These are phyloP conservation scores for Patagioenas fasciata DNA, from an alignment of 2,113 vertebrate genomes.

Conservation along the genomic window DNA sequence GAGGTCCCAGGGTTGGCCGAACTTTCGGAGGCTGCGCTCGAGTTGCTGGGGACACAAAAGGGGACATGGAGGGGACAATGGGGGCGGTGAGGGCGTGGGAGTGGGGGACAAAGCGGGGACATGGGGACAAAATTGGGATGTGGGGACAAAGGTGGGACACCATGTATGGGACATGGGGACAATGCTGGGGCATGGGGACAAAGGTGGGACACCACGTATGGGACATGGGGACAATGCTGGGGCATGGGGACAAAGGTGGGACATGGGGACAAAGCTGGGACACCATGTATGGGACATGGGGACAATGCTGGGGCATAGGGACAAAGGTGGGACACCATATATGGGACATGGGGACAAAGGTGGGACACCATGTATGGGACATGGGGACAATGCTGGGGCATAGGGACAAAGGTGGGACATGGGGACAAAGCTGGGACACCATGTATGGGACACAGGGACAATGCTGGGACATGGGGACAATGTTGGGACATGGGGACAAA, in stretches of 20 bases:
- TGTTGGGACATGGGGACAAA: background rate
- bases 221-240: background rate
- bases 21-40: slow-evolving; percentile 82
- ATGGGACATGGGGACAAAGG: no score
- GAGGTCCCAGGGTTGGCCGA: slow-evolving; percentile 86
- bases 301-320: no score
- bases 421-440: no score
- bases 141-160: no score
- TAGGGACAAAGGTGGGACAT: no score
- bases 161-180: background rate
- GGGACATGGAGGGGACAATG: background rate
- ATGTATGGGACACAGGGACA: background rate
- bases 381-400: background rate
- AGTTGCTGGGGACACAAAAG: slow-evolving; percentile 75
- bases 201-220: background rate
- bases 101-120: no score
- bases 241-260: background rate
- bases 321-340: no score
- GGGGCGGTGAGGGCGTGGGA: fast-evolving
- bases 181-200: background rate
- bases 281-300: background rate
- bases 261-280: background rate
- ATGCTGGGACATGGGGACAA: background rate
- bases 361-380: background rate
- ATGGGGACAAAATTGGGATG: no score